phyloP scores from a whole-genome alignment of 2,888 invertebrate species.

The Mystacides longicornis region DNA sequence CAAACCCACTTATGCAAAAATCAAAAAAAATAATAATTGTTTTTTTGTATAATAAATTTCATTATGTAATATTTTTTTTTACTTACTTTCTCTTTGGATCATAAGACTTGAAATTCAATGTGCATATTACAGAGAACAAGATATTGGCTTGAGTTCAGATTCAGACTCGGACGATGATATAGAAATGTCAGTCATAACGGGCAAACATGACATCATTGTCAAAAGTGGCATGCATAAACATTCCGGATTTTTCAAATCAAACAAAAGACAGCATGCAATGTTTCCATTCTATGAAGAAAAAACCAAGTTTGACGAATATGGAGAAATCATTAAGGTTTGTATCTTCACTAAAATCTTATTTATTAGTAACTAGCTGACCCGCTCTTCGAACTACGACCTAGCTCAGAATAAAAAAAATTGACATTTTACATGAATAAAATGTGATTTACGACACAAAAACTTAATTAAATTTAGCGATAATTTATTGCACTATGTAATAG shows the following conservation, averaged over 20 bases:
- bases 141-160: slow-evolving; percentile 68
- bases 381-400: no score
- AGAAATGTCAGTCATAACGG: slow-evolving; percentile 76
- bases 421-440: no score
- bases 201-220: slow-evolving; percentile 85
- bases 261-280: slow-evolving; percentile 92
- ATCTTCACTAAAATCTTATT: neutral
- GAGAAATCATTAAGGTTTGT: slow-evolving; percentile 74
- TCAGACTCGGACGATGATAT: slow-evolving; percentile 70
- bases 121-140: slow-evolving; percentile 51
- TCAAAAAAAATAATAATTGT: no score
- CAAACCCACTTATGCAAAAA: neutral
- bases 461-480: no score
- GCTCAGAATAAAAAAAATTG: no score
- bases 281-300: slow-evolving; percentile 92
- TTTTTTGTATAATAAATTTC: no score
- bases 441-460: no score
- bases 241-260: slow-evolving; percentile 78
- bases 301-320: slow-evolving; percentile 90
- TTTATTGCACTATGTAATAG: no score
- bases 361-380: no score
- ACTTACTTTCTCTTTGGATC: neutral
- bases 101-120: neutral
- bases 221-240: slow-evolving; percentile 62
- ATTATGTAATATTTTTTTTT: no score